Evolutionary conservation across 2,888 invertebrate species (phyloP).

Genomic region (Amblyjoppa proteus): DNA sequence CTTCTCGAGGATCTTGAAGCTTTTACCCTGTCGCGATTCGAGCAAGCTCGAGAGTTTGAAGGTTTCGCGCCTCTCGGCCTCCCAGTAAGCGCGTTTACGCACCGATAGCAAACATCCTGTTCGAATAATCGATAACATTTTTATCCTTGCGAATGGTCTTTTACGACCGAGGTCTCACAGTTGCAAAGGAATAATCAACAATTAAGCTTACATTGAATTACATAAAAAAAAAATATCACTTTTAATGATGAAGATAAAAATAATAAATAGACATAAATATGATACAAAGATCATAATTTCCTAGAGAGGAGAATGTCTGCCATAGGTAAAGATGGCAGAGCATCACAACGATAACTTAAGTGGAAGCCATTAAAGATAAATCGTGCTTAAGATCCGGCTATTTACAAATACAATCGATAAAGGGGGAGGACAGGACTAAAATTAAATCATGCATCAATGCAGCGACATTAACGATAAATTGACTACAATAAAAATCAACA

Average conservation of each 20-base stretch:
- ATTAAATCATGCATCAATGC: not conserved
- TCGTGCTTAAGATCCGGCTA: not conserved
- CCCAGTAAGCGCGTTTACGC: slow-evolving; percentile 80
- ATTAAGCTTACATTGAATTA: not conserved
- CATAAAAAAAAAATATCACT: not conserved
- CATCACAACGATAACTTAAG: slow-evolving; percentile 6
- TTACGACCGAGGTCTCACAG: not conserved
- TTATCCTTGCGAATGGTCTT: slow-evolving; percentile 13
- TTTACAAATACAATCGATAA: not conserved
- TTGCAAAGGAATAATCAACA: slow-evolving; percentile 26
- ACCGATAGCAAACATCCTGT: slow-evolving; percentile 81
- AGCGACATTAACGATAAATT: not conserved
- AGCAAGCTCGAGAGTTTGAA: slow-evolving; percentile 89
- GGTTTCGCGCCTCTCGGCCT: slow-evolving; percentile 81
- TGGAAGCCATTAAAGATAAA: not conserved
- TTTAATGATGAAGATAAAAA: not conserved
- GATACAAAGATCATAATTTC: slow-evolving; percentile 1
- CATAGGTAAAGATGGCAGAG: not conserved
- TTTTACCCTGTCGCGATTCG: slow-evolving; percentile 86
- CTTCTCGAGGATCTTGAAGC: slow-evolving; percentile 85
- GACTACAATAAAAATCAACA: not conserved
- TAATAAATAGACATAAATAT: slow-evolving; percentile 8
- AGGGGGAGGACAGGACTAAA: not conserved
- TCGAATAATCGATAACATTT: slow-evolving; percentile 38
- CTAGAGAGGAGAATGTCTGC: not conserved